A percentile compares a stretch with the other conserved stretches of the same genome.
phyloP scores from a whole-genome alignment of 1,140 invertebrate species.

The Manduca sexta region DNA sequence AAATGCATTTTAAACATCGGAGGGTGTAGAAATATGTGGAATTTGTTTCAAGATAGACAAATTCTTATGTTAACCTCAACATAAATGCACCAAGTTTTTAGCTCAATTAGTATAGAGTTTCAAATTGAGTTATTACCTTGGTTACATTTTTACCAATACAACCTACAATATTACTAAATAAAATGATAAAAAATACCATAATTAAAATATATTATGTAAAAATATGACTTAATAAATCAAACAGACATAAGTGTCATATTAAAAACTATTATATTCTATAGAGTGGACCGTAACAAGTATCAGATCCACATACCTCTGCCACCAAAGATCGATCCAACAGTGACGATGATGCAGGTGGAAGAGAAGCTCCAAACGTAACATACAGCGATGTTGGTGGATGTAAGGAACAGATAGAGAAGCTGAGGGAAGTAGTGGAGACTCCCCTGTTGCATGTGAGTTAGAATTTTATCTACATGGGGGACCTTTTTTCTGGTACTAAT shows the following conservation, averaged over 20 bases:
- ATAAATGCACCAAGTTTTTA: no score
- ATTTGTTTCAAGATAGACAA: no score
- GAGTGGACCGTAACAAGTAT: conserved; percentile 99
- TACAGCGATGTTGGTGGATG: conserved; percentile 99
- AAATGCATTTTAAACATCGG: no score
- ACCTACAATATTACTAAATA: neutral
- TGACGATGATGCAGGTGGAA: conserved; percentile 99
- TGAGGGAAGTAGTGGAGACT: conserved; percentile 99
- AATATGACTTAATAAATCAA: no score
- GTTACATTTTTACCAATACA: neutral
- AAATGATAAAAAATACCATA: no score
- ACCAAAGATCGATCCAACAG: conserved; percentile 99
- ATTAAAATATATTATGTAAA: no score
- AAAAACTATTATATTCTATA: conserved; percentile 60
- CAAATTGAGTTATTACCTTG: no score
- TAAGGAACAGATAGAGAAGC: conserved; percentile 99
- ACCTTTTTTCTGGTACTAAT: neutral
- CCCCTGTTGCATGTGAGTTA: conserved; percentile 94
- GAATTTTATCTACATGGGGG: neutral
- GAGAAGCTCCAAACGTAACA: conserved; percentile 99
- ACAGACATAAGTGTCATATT: no score
- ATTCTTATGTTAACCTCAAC: no score
- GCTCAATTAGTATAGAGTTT: no score
- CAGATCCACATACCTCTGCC: conserved; percentile 99
- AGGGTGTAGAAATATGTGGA: no score